phyloP scores from a whole-genome alignment of 2,113 vertebrate genomes.

The Noturus placidus region DNA sequence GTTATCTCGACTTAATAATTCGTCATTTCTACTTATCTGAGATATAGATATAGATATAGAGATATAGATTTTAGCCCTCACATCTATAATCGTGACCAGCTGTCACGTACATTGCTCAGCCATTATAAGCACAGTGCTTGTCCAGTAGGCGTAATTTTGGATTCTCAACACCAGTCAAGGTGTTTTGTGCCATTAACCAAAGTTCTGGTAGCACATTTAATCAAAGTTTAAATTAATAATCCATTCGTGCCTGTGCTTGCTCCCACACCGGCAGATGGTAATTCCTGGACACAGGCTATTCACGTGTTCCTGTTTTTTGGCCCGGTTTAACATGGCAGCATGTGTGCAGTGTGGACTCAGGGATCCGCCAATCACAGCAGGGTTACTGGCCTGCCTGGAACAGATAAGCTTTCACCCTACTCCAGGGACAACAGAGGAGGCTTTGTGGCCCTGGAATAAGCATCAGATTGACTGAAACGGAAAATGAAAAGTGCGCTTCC shows the following conservation, averaged over 20 bases:
- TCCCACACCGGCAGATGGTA: slow-evolving; percentile 14
- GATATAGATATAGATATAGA: no score
- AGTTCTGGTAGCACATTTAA: not conserved
- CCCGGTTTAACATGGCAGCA: slow-evolving; percentile 1
- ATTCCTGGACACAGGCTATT: not conserved
- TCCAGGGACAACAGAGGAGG: slow-evolving; percentile 53
- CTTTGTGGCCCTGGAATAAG: slow-evolving; percentile 61
- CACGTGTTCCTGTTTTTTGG: slow-evolving; percentile 21
- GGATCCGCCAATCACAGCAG: slow-evolving; percentile 43
- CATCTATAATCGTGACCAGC: not conserved
- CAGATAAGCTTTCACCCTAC: slow-evolving; percentile 64
- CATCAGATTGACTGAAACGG: slow-evolving; percentile 62
- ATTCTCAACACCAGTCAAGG: not conserved
- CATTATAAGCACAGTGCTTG: no score
- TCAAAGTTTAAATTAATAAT: slow-evolving; percentile 17
- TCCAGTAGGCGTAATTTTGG: not conserved
- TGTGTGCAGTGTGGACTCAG: slow-evolving; percentile 10
- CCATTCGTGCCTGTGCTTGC: not conserved
- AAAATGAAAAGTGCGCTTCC: slow-evolving; percentile 54
- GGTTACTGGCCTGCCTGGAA: slow-evolving; percentile 61
- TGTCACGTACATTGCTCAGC: not conserved
- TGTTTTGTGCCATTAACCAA: not conserved
- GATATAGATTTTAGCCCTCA: not conserved
- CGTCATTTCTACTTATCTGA: not conserved
- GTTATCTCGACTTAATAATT: not conserved